Conservation (phyloP, 2,113 vertebrate genomes). For the Origma solitaria region DNA sequence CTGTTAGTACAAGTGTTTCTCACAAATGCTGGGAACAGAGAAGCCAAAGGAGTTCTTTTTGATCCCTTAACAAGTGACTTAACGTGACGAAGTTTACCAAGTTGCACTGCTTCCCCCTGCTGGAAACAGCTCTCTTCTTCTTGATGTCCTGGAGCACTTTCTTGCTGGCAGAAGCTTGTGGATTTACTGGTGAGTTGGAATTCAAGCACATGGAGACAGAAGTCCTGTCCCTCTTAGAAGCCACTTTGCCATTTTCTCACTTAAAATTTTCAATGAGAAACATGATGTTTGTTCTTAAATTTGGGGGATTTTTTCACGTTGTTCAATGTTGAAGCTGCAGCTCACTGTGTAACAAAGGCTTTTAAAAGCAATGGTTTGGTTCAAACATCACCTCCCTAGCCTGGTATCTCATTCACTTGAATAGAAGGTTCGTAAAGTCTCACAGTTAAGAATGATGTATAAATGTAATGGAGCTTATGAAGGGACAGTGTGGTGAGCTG, state of each 20-base stretch:
- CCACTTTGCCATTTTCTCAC: background rate
- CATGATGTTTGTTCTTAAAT: background rate
- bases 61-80: constrained; percentile 74
- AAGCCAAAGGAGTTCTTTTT: background rate
- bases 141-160: constrained; percentile 99
- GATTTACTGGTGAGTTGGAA: constrained; percentile 89
- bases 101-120: constrained; percentile 94
- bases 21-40: background rate
- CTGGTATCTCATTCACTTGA: background rate
- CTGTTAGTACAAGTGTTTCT: background rate
- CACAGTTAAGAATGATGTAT: background rate
- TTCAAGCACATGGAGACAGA: background rate
- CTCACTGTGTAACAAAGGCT: background rate
- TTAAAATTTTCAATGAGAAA: background rate
- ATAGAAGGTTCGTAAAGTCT: background rate
- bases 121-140: constrained; percentile 98
- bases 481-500: background rate
- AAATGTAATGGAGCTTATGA: background rate
- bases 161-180: constrained; percentile 93
- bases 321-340: background rate
- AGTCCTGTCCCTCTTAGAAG: background rate
- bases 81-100: constrained; percentile 99
- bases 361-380: background rate
- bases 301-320: fast-evolving
- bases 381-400: background rate